phyloP scores from a whole-genome alignment of 2,888 invertebrate genomes.

The Temnothorax unifasciatus region DNA sequence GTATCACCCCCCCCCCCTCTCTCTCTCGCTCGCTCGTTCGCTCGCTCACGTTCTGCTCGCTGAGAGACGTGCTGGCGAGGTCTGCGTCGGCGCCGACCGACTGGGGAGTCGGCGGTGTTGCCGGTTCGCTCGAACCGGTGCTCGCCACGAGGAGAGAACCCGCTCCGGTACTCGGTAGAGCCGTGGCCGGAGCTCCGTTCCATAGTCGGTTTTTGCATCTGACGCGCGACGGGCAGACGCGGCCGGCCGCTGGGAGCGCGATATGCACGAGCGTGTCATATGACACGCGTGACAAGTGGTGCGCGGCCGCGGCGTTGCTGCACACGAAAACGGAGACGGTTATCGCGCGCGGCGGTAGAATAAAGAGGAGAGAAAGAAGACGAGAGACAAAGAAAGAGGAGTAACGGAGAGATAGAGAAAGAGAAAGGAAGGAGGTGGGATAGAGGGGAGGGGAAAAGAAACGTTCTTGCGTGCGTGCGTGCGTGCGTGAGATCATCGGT shows the following conservation, averaged over 20 bases:
- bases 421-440: constrained; percentile 35
- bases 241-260: constrained; percentile 64
- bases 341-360: background rate
- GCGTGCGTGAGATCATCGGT: constrained; percentile 16
- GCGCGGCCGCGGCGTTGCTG: constrained; percentile 52
- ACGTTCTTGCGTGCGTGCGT: constrained; percentile 7
- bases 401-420: background rate
- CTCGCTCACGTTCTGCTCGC: background rate
- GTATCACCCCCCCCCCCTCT: background rate
- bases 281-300: constrained; percentile 75
- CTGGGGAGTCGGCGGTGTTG: constrained; percentile 67
- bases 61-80: constrained; percentile 48
- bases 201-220: constrained; percentile 82
- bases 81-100: constrained; percentile 73
- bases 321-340: constrained; percentile 14
- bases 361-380: constrained; percentile 1
- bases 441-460: constrained; percentile 21
- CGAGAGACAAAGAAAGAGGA: background rate
- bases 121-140: constrained; percentile 62
- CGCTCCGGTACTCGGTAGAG: constrained; percentile 58
- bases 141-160: constrained; percentile 72
- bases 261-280: constrained; percentile 78
- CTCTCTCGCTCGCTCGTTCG: background rate
- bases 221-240: constrained; percentile 75
- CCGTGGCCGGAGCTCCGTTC: constrained; percentile 65